A percentile compares a stretch with the other conserved stretches of the same genome.
Evolutionary conservation across 2,797 vertebrate genomes (phyloP).

Genomic region (Buphagus erythrorhynchus): DNA sequence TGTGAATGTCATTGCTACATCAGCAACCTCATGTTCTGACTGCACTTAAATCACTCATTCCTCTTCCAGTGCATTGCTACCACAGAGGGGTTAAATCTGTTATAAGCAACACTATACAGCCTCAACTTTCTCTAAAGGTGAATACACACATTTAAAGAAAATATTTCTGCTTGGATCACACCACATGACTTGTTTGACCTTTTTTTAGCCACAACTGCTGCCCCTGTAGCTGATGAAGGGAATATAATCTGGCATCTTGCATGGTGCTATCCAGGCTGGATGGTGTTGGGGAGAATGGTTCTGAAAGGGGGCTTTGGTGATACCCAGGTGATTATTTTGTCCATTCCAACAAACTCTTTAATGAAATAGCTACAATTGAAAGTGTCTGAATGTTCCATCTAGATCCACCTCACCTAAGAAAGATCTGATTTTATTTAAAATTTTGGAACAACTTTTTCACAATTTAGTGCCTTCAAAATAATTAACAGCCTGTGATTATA

Average conservation of each 20-base stretch:
- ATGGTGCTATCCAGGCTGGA: neutral
- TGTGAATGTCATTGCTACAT: slow-evolving; percentile 12
- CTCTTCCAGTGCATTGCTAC: neutral
- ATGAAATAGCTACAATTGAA: neutral
- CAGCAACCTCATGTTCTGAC: neutral
- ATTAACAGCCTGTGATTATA: neutral
- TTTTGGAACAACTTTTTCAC: neutral
- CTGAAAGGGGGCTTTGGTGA: neutral
- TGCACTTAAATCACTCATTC: neutral
- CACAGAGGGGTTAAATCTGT: slow-evolving; percentile 1
- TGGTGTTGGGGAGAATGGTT: neutral
- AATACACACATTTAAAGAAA: neutral
- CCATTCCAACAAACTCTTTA: neutral
- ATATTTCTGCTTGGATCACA: neutral
- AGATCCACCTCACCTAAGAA: neutral
- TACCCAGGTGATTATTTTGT: neutral
- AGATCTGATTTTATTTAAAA: neutral
- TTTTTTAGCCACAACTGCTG: neutral
- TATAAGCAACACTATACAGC: neutral
- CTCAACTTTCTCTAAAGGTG: neutral
- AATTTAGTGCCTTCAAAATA: neutral
- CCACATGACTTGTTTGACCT: neutral
- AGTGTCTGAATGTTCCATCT: neutral
- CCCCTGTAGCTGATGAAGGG: neutral
- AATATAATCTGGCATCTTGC: neutral